Conservation (phyloP, 2,888 invertebrate genomes). For the Nesidiocoris tenuis region DNA sequence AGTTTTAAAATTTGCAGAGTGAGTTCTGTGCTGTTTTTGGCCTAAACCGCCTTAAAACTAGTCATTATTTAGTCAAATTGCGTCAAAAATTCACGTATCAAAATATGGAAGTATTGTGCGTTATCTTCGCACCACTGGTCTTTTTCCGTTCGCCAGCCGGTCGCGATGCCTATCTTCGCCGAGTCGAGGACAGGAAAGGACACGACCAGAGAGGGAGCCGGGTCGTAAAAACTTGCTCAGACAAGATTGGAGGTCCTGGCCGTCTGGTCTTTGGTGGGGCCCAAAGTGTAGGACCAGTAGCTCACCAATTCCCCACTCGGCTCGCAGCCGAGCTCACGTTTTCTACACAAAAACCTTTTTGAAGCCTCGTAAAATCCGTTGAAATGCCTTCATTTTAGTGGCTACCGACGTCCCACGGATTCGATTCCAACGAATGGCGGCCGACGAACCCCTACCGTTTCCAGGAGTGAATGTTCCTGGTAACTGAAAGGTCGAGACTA, state of each 20-base stretch:
- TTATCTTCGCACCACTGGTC: not conserved
- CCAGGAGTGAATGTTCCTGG: not conserved
- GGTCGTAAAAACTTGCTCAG: conserved; percentile 30
- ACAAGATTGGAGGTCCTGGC: not conserved
- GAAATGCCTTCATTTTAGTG: conserved; percentile 23
- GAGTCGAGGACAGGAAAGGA: not conserved
- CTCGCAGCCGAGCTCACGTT: conserved; percentile 2
- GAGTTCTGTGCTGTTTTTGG: too few species aligned
- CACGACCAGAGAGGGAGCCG: not conserved
- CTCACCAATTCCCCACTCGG: conserved; percentile 1
- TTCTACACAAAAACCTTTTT: conserved; percentile 33
- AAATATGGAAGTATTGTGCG: too few species aligned
- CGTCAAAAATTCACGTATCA: too few species aligned
- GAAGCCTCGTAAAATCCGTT: conserved; percentile 13
- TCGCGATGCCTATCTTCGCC: not conserved
- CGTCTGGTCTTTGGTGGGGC: not conserved
- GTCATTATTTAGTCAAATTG: too few species aligned
- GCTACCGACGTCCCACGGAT: not conserved
- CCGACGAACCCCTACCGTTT: not conserved
- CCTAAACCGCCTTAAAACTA: too few species aligned
- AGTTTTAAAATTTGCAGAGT: too few species aligned
- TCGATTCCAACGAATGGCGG: not conserved
- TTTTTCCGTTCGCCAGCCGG: not conserved
- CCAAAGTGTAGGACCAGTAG: conserved; percentile 20
- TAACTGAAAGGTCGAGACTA: not conserved